A percentile compares a stretch with the other conserved stretches of the same genome.
phyloP scores from a whole-genome alignment of 2,797 vertebrate species.

The Acanthopagrus latus region DNA sequence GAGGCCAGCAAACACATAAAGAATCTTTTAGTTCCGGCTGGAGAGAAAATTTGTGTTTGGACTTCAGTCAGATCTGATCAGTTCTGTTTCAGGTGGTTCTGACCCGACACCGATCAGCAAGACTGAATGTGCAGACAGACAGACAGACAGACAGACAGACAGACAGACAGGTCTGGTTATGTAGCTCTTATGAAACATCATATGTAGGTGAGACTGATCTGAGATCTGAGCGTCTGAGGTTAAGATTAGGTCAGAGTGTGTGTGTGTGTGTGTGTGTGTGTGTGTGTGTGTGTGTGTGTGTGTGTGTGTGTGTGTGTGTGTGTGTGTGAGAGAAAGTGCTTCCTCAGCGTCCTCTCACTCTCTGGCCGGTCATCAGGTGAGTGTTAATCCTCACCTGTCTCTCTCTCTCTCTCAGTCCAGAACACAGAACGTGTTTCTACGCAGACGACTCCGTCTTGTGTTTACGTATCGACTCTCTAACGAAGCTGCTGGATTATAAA shows the following conservation, averaged over 20 bases:
- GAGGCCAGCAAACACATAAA: no score
- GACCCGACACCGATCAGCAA: no score
- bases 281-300: slow-evolving; percentile 9
- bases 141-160: neutral
- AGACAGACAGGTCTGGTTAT: neutral
- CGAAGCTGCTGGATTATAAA: no score
- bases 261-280: slow-evolving; percentile 3
- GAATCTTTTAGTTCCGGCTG: no score
- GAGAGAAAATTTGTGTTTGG: no score
- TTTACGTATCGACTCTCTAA: no score
- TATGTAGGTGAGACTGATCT: slow-evolving; percentile 64
- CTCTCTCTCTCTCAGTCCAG: neutral
- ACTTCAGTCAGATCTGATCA: no score
- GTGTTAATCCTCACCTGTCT: slow-evolving; percentile 6
- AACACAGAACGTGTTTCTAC: neutral
- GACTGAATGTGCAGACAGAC: neutral
- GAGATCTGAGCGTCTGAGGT: slow-evolving; percentile 34
- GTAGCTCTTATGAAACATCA: slow-evolving; percentile 65
- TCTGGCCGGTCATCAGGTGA: neutral
- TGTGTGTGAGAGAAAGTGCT: slow-evolving; percentile 32
- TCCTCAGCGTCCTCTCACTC: slow-evolving; percentile 47
- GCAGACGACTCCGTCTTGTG: no score
- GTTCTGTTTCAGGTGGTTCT: no score
- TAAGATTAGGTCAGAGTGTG: slow-evolving; percentile 50
- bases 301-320: slow-evolving; percentile 6